These are phyloP conservation scores for Arvicanthis niloticus DNA, from an alignment of 2,113 vertebrate species.

Conservation along the genomic window DNA sequence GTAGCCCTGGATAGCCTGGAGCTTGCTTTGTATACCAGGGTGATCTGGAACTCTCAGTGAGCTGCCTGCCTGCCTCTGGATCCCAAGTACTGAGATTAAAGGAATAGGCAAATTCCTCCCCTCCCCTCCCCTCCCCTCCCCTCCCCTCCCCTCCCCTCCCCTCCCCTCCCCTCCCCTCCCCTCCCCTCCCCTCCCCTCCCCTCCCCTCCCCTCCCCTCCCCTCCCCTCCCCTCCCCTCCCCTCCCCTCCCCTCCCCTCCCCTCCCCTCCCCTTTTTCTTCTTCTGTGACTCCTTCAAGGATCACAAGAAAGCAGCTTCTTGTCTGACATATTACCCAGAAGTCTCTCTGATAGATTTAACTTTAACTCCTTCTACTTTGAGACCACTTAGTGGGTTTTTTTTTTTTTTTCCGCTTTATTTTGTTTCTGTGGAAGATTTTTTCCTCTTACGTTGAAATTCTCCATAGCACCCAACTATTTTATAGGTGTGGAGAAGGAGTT, in stretches of 20 bases:
- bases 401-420: not conserved
- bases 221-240: no score
- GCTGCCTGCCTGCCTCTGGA: not conserved
- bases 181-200: no score
- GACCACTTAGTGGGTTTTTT: not conserved
- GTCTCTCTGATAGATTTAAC: not conserved
- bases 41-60: no score
- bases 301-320: not conserved
- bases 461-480: not conserved
- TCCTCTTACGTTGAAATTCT: not conserved
- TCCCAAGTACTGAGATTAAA: not conserved
- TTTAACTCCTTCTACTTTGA: not conserved
- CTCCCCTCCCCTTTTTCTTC: no score
- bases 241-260: no score
- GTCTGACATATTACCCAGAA: not conserved
- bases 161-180: no score
- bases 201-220: no score
- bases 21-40: no score
- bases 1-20: no score
- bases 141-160: no score
- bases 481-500: not conserved
- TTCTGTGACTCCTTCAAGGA: not conserved
- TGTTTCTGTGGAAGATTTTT: not conserved
- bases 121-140: no score
- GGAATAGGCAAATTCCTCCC: not conserved